Evolutionary conservation across 2,888 invertebrate genomes (phyloP).

Genomic region (Xanthorhoe designata): DNA sequence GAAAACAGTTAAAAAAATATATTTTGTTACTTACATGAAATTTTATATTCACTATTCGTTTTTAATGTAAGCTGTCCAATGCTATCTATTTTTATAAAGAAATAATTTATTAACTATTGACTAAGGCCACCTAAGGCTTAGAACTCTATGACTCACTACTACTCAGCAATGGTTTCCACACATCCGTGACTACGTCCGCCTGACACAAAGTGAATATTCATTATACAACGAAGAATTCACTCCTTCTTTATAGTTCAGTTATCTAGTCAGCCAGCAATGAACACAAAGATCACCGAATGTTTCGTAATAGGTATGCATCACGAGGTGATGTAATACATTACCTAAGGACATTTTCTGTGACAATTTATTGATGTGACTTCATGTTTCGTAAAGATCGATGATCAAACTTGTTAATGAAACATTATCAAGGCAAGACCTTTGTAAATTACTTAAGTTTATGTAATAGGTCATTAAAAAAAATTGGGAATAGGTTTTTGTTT

Average conservation of each 20-base stretch:
- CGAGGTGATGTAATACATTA: slow-evolving; percentile 12
- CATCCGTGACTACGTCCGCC: neutral
- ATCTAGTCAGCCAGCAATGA: slow-evolving; percentile 10
- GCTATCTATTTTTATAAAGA: no score
- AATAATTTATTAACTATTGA: no score
- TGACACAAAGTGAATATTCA: neutral
- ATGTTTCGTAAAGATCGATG: slow-evolving; percentile 24
- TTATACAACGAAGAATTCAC: neutral
- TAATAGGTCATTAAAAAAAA: no score
- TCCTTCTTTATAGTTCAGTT: neutral
- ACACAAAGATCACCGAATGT: slow-evolving; percentile 8
- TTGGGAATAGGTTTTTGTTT: no score
- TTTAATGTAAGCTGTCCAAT: no score
- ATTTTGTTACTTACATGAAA: no score
- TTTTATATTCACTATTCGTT: no score
- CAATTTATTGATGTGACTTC: slow-evolving; percentile 26
- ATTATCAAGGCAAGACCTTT: no score
- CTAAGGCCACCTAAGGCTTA: neutral
- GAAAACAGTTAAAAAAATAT: no score
- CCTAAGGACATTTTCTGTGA: slow-evolving; percentile 17
- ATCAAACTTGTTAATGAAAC: neutral
- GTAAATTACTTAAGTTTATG: no score
- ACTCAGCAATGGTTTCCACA: neutral
- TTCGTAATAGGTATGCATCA: slow-evolving; percentile 9
- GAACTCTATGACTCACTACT: neutral